phyloP scores from a whole-genome alignment of 2,797 vertebrate genomes.

The Rhinogobio ventralis region DNA sequence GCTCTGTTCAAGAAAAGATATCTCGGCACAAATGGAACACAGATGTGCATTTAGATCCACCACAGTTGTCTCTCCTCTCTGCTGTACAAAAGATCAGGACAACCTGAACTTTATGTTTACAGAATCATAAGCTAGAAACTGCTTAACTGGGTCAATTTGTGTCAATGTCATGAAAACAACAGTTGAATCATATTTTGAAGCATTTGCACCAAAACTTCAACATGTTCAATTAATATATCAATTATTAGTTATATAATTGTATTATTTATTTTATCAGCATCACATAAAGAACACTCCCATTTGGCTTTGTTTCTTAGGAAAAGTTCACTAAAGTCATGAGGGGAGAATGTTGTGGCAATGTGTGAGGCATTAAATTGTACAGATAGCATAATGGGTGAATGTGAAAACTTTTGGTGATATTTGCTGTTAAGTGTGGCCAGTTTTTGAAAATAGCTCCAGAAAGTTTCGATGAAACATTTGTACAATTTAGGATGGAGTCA shows the following conservation, averaged over 20 bases:
- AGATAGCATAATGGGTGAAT: not conserved
- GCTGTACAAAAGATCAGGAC: too few relatives aligned
- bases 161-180: not conserved
- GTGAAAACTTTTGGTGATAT: not conserved
- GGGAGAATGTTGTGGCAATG: not conserved
- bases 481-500: slow-evolving; percentile 19
- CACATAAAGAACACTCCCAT: not conserved
- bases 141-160: not conserved
- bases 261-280: not conserved
- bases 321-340: too few relatives aligned
- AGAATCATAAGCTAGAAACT: slow-evolving; percentile 3
- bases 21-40: not conserved
- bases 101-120: not conserved
- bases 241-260: not conserved
- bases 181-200: not conserved
- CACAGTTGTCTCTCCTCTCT: not conserved
- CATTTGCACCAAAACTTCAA: not conserved
- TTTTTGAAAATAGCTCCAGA: not conserved
- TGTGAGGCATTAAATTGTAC: not conserved
- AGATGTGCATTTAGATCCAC: slow-evolving; percentile 33
- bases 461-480: not conserved
- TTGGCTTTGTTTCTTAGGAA: not conserved
- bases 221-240: not conserved
- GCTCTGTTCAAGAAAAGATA: not conserved
- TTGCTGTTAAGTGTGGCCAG: not conserved